phyloP scores from a whole-genome alignment of 1,140 invertebrate species.

The Manduca sexta region DNA sequence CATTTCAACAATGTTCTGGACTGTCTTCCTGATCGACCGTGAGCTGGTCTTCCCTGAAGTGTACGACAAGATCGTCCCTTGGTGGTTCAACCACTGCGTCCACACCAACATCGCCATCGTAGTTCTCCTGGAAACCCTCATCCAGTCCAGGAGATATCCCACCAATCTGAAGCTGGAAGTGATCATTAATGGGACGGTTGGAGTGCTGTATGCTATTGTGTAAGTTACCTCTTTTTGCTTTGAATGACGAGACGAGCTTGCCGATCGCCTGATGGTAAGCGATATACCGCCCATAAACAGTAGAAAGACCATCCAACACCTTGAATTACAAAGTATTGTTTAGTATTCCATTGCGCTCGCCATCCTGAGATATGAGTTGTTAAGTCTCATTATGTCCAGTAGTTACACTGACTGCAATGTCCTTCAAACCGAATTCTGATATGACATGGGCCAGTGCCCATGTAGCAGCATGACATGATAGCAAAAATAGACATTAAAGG shows the following conservation, averaged over 20 bases:
- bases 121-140: constrained; percentile 60
- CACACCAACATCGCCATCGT: constrained; percentile 73
- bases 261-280: no score
- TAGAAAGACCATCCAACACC: no score
- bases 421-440: no score
- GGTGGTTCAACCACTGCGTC: constrained; percentile 82
- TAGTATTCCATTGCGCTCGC: no score
- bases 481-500: no score
- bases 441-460: no score
- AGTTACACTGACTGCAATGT: no score
- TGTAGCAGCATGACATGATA: no score
- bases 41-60: constrained; percentile 79
- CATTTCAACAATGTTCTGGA: constrained; percentile 80
- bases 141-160: constrained; percentile 41
- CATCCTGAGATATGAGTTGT: no score
- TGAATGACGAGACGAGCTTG: not conserved
- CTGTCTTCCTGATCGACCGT: constrained; percentile 77
- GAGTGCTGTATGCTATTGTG: constrained; percentile 50
- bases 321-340: no score
- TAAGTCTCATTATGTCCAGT: no score
- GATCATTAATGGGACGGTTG: constrained; percentile 24
- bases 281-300: no score
- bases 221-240: constrained; percentile 30
- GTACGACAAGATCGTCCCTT: constrained; percentile 76
- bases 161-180: constrained; percentile 31